Conservation (phyloP, 1,140 invertebrate species). For the Brachionus rotundiformis region DNA sequence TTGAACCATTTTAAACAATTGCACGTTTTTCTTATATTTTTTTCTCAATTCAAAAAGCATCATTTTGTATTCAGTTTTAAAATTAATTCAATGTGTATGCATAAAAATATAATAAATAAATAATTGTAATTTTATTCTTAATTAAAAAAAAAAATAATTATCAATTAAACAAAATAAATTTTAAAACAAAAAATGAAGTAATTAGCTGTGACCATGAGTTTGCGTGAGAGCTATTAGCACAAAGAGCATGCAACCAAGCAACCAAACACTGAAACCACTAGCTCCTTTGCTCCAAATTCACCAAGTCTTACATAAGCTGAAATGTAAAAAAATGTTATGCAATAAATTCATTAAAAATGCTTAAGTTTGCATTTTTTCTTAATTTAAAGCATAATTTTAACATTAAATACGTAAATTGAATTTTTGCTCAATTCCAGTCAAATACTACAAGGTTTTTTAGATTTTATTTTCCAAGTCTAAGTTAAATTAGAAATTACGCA, state of each 20-base stretch:
- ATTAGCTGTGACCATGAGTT: background rate
- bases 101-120: too few relatives aligned
- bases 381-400: slow-evolving; percentile 39
- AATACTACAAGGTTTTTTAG: slow-evolving; percentile 21
- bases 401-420: slow-evolving; percentile 15
- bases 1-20: background rate
- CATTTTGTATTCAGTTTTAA: too few relatives aligned
- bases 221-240: background rate
- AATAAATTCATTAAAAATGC: slow-evolving; percentile 19
- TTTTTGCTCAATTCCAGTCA: slow-evolving; percentile 6
- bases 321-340: slow-evolving; percentile 30
- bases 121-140: background rate
- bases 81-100: too few relatives aligned
- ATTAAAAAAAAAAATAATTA: background rate
- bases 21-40: background rate
- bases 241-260: background rate
- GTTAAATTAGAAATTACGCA: slow-evolving; percentile 12
- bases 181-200: background rate
- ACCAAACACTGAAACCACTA: background rate
- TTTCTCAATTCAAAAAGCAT: background rate
- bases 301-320: background rate
- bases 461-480: background rate
- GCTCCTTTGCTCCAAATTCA: background rate
- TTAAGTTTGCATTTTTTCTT: background rate
- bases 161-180: background rate